These are phyloP conservation scores for Polylopha cassiicola DNA, from an alignment of 2,888 invertebrate species.

Conservation along the genomic window DNA sequence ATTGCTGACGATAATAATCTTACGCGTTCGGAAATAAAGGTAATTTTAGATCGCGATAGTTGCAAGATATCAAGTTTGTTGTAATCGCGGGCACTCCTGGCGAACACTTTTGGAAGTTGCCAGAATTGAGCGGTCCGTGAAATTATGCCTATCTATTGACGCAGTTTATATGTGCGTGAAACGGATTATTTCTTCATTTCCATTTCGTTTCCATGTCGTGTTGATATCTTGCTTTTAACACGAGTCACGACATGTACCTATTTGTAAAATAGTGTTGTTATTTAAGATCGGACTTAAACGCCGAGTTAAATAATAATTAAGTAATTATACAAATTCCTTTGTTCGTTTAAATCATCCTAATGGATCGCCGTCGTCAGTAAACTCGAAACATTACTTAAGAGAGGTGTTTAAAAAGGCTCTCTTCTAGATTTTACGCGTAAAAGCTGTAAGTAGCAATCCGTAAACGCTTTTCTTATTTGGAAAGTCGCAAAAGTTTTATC, in stretches of 20 bases:
- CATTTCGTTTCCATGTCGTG: slow-evolving; percentile 29
- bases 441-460: slow-evolving; percentile 27
- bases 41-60: slow-evolving; percentile 32
- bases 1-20: slow-evolving; percentile 38
- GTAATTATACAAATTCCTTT: neutral
- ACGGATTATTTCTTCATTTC: slow-evolving; percentile 69
- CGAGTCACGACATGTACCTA: slow-evolving; percentile 18
- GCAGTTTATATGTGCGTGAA: slow-evolving; percentile 64
- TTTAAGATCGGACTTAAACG: slow-evolving; percentile 1
- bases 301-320: neutral
- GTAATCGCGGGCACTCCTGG: slow-evolving; percentile 73
- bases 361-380: slow-evolving; percentile 15
- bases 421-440: slow-evolving; percentile 18
- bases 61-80: slow-evolving; percentile 39
- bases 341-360: slow-evolving; percentile 15
- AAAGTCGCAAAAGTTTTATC: slow-evolving; percentile 63
- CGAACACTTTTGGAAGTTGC: slow-evolving; percentile 70
- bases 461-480: slow-evolving; percentile 34
- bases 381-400: slow-evolving; percentile 18
- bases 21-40: slow-evolving; percentile 36
- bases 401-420: slow-evolving; percentile 20
- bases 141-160: slow-evolving; percentile 56
- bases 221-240: slow-evolving; percentile 14
- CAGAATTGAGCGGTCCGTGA: slow-evolving; percentile 73
- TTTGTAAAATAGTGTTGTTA: slow-evolving; percentile 22